Evolutionary conservation across 2,113 vertebrate genomes (phyloP), one percentile per base, ranked within the genome.

Genomic region (Anser cygnoides): DNA sequence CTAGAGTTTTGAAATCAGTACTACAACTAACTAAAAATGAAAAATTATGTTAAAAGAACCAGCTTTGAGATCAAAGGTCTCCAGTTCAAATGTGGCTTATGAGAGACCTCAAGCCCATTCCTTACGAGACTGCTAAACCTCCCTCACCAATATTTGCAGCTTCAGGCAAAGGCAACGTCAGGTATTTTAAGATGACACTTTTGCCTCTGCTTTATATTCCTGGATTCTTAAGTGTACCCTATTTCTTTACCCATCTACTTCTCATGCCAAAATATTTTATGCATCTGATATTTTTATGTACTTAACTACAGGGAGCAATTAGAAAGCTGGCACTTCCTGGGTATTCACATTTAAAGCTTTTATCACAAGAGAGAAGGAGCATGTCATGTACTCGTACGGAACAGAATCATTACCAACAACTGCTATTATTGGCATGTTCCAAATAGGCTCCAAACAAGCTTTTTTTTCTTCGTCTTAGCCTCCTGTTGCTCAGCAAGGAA

Each of bases 381-480:
- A 73, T 92, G 59, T 87, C 49, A 83, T 76, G 62, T 93, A 91
- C 77, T 87, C 59, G 73, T 41, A 93, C 76, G 66, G 59, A 92
- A 89, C 3, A 87, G 33, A 93, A 92, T 76, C 35, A 3, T 84
- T 92, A 96, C 50, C 92, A 91, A 87, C 84, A 93, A 94, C 80
- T 91, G 62, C 88, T 95, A 93, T 96, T 95, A 94, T 81, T 93
- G 86, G 80, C 58, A 73, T 89, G 29, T 87, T 96, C 83, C 89
- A 87, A 90, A 65, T 33, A 92, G 41, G 67, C 54, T 93, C 77
- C 28, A 79, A 94, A 93, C 8, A 57, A 90, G 83, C 22, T 55
- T 82, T 92, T 92, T 46, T 39, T 91, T 83, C 79, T 92, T 35
- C 31, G 18, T 63, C n/a, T 89, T 74, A 89, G 46, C n/a, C 49